phyloP scores from a whole-genome alignment of 2,113 vertebrate genomes.

The Microtus oregoni region DNA sequence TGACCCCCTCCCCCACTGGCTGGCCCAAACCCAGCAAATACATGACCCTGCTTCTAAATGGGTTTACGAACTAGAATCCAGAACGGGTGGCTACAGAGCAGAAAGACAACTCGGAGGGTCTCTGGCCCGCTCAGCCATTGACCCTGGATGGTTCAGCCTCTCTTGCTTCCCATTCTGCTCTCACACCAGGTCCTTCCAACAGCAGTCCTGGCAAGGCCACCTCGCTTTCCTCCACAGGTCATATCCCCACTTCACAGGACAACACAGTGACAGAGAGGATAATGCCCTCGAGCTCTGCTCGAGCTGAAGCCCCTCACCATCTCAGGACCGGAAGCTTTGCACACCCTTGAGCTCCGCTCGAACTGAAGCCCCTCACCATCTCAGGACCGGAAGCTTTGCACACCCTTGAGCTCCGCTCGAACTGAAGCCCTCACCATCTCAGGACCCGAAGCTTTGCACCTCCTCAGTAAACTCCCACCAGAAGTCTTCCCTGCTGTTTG shows the following conservation, averaged over 20 bases:
- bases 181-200: not conserved
- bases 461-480: not conserved
- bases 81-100: fast-evolving
- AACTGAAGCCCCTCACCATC: too few species aligned
- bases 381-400: too few species aligned
- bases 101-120: too few species aligned
- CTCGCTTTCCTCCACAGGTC: too few species aligned
- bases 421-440: not conserved
- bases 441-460: not conserved
- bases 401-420: fast-evolving
- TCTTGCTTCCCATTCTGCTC: not conserved
- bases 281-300: fast-evolving
- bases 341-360: too few species aligned
- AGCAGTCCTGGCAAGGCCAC: not conserved
- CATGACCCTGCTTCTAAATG: not conserved
- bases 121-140: not conserved
- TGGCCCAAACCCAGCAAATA: too few species aligned
- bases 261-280: not conserved
- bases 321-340: too few species aligned
- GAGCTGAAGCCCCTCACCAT: too few species aligned
- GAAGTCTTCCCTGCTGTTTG: not conserved
- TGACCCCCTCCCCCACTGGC: too few species aligned
- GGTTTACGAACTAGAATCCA: not conserved
- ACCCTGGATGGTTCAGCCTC: not conserved
- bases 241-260: too few species aligned